Evolutionary conservation across 1,140 invertebrate genomes (phyloP).

Genomic region (Bombus sylvicola): DNA sequence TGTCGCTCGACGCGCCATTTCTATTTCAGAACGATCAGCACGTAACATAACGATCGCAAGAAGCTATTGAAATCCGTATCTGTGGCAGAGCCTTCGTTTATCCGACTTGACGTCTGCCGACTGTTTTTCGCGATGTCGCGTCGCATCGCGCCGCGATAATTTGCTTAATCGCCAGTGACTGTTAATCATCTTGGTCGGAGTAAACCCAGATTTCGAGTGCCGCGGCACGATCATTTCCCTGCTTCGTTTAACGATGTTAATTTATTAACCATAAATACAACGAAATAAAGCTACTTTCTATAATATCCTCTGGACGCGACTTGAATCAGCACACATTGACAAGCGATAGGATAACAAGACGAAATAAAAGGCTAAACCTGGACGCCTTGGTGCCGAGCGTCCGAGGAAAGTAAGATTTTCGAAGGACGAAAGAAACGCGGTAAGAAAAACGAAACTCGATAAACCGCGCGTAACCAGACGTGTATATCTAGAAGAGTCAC

Average conservation of each 20-base stretch:
- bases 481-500: background rate
- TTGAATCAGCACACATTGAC: background rate
- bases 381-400: background rate
- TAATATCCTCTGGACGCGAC: background rate
- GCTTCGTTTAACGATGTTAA: background rate
- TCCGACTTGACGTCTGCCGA: background rate
- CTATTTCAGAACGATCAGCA: background rate
- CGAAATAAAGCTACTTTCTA: too few relatives aligned
- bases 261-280: background rate
- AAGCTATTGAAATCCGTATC: conserved; percentile 8
- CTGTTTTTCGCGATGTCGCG: conserved; percentile 8
- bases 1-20: background rate
- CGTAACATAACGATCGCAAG: background rate
- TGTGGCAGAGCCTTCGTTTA: background rate
- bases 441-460: conserved; percentile 13
- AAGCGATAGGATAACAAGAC: background rate
- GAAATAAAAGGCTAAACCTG: background rate
- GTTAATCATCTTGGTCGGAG: background rate
- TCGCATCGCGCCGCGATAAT: background rate
- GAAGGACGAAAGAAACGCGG: background rate
- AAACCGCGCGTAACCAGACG: background rate
- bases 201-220: background rate
- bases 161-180: background rate
- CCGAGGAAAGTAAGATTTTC: background rate
- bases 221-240: background rate